These are phyloP conservation scores for Ephialtes manifestator DNA, from an alignment of 2,888 invertebrate genomes.

Conservation along the genomic window DNA sequence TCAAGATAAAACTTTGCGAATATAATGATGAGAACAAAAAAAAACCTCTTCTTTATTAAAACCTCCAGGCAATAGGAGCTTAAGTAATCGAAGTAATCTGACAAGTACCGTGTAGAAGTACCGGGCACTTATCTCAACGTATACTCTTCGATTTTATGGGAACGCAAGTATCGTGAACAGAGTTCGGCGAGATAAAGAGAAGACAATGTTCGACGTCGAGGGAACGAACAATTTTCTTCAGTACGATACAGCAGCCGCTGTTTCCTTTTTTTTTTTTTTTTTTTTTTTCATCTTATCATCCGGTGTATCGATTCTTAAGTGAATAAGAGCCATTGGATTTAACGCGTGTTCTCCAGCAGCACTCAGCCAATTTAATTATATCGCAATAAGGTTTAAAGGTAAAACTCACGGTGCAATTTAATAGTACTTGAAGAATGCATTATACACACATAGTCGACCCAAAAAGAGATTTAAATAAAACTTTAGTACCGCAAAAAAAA, in stretches of 20 bases:
- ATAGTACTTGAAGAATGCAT: background rate
- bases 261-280: constrained; percentile 1
- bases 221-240: constrained; percentile 29
- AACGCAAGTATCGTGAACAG: constrained; percentile 8
- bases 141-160: constrained; percentile 43
- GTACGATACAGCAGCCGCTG: background rate
- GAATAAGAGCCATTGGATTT: constrained; percentile 27
- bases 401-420: background rate
- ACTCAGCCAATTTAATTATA: constrained; percentile 34
- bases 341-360: constrained; percentile 18
- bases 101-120: constrained; percentile 9
- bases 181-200: constrained; percentile 4
- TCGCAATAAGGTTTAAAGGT: background rate
- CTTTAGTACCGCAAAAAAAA: no score
- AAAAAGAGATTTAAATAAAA: no score
- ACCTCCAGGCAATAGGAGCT: background rate
- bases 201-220: background rate
- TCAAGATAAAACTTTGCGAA: background rate
- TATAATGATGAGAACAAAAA: background rate
- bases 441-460: no score
- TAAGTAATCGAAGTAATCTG: constrained; percentile 1
- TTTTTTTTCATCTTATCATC: no score
- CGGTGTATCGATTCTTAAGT: background rate
- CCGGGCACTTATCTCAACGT: constrained; percentile 27
- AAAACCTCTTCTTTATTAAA: background rate